Base-by-base conservation (phyloP, 1,140 invertebrate species). In the Andricus grossulariae region DNA sequence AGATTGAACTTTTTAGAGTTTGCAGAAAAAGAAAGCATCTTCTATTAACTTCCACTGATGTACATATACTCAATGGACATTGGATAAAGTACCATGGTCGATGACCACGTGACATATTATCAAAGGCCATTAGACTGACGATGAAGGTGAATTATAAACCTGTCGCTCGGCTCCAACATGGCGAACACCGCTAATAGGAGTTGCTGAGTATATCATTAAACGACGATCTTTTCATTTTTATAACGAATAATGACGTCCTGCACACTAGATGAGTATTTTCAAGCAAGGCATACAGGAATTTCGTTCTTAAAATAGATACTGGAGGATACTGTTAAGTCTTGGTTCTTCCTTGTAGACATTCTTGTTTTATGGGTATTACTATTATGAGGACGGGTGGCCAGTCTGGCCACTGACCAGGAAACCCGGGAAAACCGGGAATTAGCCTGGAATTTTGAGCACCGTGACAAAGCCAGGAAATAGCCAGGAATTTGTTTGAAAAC, bases 61-160 rank as follows among this genome's bases (percentile, higher is more conserved):
- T 66, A 66, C 60, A 5, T 19, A 19, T 32, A 21, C 39, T 32
- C 21, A 25, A 25, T 25, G 25, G 25, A 25, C 60, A 66, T 39
- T 66, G 60, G 16, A 32, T 21, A 66, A 66, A 66, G 32, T 66
- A 66, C 60, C 60, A 39, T 39, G 15, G 13, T 66, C 15, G 4
- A 66, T 45, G 60, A 39, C 60, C 60, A 66, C 25, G 25, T 66
- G 60, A 66, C 25, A 66, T 66, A 39, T 66, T 66, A 66, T 66
- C 57, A 66, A 39, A 66, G 57, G 39, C 60, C 60, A 66, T 66
- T 66, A 66, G 60, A 66, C 60, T 66, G 57, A 66, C 19, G 55
- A 57, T 66, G 57, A 66, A 66, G 60, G 60, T 66, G 60, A 66
- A 66, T 66, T 66, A 66, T 66, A 66, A 66, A 66, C 60, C 60